These are phyloP conservation scores for Hemichromis elongatus DNA, from an alignment of 2,113 vertebrate species.

Conservation along the genomic window DNA sequence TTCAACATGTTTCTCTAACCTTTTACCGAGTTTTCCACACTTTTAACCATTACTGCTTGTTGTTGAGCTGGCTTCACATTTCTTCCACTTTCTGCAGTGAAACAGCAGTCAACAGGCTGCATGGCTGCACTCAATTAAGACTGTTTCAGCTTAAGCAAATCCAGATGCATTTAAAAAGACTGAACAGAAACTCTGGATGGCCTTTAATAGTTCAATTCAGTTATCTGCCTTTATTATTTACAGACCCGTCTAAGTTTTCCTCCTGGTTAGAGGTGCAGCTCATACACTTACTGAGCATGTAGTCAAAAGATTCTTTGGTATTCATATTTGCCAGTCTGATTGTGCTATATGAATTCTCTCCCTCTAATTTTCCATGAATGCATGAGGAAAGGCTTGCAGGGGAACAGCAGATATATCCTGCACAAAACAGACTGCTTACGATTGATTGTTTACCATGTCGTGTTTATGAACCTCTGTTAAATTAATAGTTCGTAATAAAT, in stretches of 20 bases:
- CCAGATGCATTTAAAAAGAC: neutral
- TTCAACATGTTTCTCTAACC: neutral
- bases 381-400: neutral
- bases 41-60: neutral
- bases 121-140: neutral
- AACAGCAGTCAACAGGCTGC: neutral
- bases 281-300: neutral
- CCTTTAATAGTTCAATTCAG: neutral
- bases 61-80: neutral
- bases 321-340: neutral
- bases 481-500: neutral
- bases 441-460: neutral
- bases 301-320: neutral
- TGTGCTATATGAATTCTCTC: neutral
- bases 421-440: neutral
- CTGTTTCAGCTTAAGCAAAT: neutral
- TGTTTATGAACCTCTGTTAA: neutral
- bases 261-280: neutral
- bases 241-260: neutral
- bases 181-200: neutral
- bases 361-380: neutral
- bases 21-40: neutral
- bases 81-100: neutral
- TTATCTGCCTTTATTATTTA: neutral
- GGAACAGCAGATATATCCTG: neutral